Conservation (phyloP, 2,888 invertebrate species). For the Brachyptera risi region DNA sequence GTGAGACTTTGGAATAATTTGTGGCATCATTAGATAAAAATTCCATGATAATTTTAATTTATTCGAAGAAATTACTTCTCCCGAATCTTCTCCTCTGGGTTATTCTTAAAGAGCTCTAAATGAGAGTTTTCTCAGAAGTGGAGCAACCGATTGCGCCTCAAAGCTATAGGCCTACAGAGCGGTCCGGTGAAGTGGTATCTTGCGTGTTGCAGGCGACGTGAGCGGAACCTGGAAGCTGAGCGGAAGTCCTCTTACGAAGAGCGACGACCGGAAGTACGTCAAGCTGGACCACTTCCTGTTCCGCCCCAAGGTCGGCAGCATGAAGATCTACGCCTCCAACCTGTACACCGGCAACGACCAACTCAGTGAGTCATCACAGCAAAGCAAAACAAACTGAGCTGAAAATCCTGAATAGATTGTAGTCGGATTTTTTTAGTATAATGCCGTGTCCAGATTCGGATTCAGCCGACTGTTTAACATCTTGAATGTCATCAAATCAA, state of each 20-base stretch:
- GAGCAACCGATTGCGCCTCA: too few species aligned
- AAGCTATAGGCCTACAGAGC: too few species aligned
- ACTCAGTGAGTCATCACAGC: conserved; percentile 54
- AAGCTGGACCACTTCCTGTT: conserved; percentile 57
- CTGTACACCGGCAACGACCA: conserved; percentile 57
- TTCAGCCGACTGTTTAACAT: too few species aligned
- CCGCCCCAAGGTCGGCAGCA: conserved; percentile 59
- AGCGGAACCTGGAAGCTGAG: conserved; percentile 54
- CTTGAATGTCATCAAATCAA: too few species aligned
- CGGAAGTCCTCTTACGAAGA: conserved; percentile 53
- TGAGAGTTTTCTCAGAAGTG: too few species aligned
- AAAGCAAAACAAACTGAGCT: neutral
- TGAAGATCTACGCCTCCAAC: conserved; percentile 57
- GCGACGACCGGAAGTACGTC: conserved; percentile 53
- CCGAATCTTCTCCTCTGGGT: too few species aligned
- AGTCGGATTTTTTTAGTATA: too few species aligned
- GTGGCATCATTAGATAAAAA: too few species aligned
- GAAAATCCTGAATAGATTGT: neutral
- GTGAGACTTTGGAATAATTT: too few species aligned
- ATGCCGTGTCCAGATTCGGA: too few species aligned
- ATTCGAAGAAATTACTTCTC: too few species aligned
- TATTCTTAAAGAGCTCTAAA: neutral
- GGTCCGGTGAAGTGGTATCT: neutral
- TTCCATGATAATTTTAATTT: too few species aligned
- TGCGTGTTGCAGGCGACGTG: conserved; percentile 50